Conservation (phyloP, 2,113 vertebrate species). For the Tetrax tetrax region DNA sequence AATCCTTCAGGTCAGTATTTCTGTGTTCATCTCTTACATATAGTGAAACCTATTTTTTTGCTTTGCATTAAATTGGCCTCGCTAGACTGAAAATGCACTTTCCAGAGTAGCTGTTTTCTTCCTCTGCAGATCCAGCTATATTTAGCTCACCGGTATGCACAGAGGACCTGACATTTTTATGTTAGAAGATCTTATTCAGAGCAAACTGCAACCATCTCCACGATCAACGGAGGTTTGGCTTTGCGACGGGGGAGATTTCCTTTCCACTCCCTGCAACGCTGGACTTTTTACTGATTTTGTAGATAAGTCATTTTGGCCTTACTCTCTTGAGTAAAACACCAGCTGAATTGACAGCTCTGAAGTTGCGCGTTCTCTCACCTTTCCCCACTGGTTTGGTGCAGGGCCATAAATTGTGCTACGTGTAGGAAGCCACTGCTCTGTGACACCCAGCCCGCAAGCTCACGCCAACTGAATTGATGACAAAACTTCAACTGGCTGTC, state of each 20-base stretch:
- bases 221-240: rapidly evolving
- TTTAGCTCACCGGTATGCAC: not conserved
- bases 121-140: not conserved
- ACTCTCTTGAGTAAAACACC: not conserved
- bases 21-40: rapidly evolving
- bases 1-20: slow-evolving; percentile 27
- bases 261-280: too few relatives aligned
- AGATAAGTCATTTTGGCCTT: not conserved
- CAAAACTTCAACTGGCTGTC: not conserved
- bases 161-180: not conserved
- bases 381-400: rapidly evolving
- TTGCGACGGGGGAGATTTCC: not conserved
- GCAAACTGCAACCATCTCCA: not conserved
- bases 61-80: not conserved
- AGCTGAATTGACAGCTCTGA: not conserved
- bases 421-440: rapidly evolving
- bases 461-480: rapidly evolving
- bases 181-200: not conserved
- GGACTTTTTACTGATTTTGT: not conserved
- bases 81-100: not conserved
- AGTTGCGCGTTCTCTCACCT: rapidly evolving
- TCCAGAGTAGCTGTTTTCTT: not conserved
- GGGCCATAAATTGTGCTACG: not conserved
- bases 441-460: rapidly evolving
- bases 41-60: not conserved